Conservation (phyloP, 2,888 invertebrate genomes). For the Cantharis rufa region DNA sequence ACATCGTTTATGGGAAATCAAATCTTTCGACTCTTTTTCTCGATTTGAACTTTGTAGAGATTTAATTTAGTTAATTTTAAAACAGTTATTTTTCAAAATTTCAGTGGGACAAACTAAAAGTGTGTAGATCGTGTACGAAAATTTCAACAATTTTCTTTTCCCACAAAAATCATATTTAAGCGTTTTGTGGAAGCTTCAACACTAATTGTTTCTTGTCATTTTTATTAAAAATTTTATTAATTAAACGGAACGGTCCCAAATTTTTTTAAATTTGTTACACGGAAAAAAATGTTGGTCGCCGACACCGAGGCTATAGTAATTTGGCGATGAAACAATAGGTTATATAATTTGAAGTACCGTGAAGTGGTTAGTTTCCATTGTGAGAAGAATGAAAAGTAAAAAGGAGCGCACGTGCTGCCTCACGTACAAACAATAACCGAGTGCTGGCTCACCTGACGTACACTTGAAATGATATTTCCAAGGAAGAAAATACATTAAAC, state of each 20-base stretch:
- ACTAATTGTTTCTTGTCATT: too few species aligned
- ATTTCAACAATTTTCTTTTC: background rate
- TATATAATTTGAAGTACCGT: background rate
- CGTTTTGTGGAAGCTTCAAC: too few species aligned
- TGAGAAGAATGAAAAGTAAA: background rate
- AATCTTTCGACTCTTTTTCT: too few species aligned
- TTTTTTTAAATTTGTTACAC: background rate
- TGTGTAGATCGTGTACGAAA: too few species aligned
- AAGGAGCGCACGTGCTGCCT: slow-evolving; percentile 20
- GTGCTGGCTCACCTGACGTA: slow-evolving; percentile 15
- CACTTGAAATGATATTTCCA: slow-evolving; percentile 13
- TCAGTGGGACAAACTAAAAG: too few species aligned
- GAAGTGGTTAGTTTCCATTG: background rate
- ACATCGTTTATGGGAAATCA: too few species aligned
- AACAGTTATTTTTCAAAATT: too few species aligned
- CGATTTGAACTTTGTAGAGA: too few species aligned
- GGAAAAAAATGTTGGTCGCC: background rate
- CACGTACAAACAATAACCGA: slow-evolving; percentile 10
- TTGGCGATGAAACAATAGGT: background rate
- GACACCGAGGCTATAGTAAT: background rate
- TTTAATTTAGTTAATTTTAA: too few species aligned
- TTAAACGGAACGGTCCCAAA: too few species aligned
- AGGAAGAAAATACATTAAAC: slow-evolving; percentile 19
- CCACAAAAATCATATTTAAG: too few species aligned
- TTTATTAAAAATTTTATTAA: too few species aligned